Conservation (phyloP, 2,797 vertebrate species). For the Sebastiscus tertius region DNA sequence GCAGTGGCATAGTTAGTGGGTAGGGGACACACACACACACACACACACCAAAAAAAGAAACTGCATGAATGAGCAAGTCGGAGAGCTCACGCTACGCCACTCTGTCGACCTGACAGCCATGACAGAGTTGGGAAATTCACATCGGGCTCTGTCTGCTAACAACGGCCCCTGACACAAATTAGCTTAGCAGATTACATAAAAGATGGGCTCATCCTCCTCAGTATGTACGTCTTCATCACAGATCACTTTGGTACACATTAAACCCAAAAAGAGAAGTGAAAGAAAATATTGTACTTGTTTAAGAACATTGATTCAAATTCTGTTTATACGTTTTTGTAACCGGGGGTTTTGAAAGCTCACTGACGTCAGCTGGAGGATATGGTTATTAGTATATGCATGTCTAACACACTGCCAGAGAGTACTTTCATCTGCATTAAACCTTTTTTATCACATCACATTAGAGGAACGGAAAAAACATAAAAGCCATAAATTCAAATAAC, state of each 20-base stretch:
- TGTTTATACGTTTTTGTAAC: not conserved
- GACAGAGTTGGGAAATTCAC: constrained; percentile 65
- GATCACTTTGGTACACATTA: not conserved
- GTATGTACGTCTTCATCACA: not conserved
- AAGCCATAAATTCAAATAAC: constrained; percentile 43
- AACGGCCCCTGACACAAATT: constrained; percentile 59
- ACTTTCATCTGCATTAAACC: constrained; percentile 23
- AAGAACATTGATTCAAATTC: too few species aligned
- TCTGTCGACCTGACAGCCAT: constrained; percentile 70
- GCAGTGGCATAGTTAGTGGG: constrained; percentile 35
- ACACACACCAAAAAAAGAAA: constrained; percentile 19
- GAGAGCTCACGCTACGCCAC: constrained; percentile 51
- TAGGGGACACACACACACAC: constrained; percentile 25
- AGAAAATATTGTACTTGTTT: not conserved
- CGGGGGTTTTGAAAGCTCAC: not conserved
- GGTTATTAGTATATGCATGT: constrained; percentile 7
- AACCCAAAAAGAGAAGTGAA: not conserved
- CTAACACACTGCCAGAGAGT: not conserved
- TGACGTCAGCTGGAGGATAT: not conserved
- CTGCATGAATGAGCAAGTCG: constrained; percentile 57
- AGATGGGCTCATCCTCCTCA: constrained; percentile 21
- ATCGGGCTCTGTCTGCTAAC: constrained; percentile 63
- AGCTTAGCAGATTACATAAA: constrained; percentile 53
- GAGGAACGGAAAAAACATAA: constrained; percentile 14
- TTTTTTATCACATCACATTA: constrained; percentile 30